These are phyloP conservation scores for Pachliopta kotzebuea DNA, from an alignment of 2,888 invertebrate genomes.

Conservation along the genomic window DNA sequence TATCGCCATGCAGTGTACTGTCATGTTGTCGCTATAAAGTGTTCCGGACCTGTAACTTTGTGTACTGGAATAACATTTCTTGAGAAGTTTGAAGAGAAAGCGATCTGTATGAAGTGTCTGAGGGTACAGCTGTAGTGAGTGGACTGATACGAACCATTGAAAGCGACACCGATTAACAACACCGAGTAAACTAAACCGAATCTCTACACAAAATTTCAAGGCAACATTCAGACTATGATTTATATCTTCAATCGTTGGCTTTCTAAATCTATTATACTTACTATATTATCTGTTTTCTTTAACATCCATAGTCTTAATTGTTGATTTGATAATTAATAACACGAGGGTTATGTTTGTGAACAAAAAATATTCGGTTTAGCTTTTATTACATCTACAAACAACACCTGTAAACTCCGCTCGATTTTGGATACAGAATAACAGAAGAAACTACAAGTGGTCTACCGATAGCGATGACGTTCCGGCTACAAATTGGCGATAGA, in stretches of 20 bases:
- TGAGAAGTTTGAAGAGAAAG: slow-evolving; percentile 47
- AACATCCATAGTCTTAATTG: too few species aligned
- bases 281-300: not conserved
- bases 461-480: slow-evolving; percentile 66
- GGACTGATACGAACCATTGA: slow-evolving; percentile 75
- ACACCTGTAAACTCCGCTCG: slow-evolving; percentile 72
- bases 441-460: slow-evolving; percentile 78
- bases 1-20: slow-evolving; percentile 73
- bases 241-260: not conserved
- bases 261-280: not conserved
- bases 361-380: slow-evolving; percentile 51
- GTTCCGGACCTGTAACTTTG: slow-evolving; percentile 37
- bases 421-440: slow-evolving; percentile 65
- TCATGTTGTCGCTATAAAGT: slow-evolving; percentile 42
- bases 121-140: slow-evolving; percentile 65
- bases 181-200: slow-evolving; percentile 71
- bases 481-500: slow-evolving; percentile 73
- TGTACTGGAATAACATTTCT: slow-evolving; percentile 52
- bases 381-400: slow-evolving; percentile 54
- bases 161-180: slow-evolving; percentile 79
- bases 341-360: too few species aligned
- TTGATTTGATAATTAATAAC: not conserved
- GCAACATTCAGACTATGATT: too few species aligned
- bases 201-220: not conserved
- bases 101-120: slow-evolving; percentile 60